phyloP scores from a whole-genome alignment of 2,113 vertebrate species.

The Catharus minimus region DNA sequence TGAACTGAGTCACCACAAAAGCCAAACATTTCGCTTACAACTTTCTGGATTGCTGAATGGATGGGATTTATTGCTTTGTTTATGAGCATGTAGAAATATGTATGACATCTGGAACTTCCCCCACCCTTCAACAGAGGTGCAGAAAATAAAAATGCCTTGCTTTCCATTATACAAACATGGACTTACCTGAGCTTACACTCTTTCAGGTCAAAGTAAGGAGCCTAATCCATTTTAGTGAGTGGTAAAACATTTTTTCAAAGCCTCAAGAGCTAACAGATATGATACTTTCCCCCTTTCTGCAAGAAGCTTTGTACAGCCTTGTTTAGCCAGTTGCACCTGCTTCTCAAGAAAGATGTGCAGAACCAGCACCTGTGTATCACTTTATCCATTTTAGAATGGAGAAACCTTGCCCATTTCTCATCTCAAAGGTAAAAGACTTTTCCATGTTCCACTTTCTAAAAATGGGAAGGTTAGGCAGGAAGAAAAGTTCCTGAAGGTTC shows the following conservation, averaged over 20 bases:
- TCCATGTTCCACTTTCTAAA: not conserved
- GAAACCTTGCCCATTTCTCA: not conserved
- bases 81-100: not conserved
- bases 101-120: not conserved
- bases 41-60: not conserved
- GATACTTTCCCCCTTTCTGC: not conserved
- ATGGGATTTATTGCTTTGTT: not conserved
- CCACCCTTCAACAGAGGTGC: not conserved
- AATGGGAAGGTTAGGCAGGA: not conserved
- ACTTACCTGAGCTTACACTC: not conserved
- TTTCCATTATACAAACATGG: not conserved
- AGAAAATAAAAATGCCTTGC: not conserved
- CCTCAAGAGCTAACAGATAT: not conserved
- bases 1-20: not conserved
- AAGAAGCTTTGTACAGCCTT: not conserved
- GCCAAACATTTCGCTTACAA: not conserved
- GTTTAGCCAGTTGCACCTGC: not conserved
- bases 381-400: fast-evolving
- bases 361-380: not conserved
- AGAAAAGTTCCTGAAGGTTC: not conserved
- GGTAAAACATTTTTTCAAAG: not conserved
- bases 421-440: not conserved
- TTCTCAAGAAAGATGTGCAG: not conserved
- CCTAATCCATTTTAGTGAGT: not conserved
- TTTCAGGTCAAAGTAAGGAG: not conserved